Evolutionary conservation across 2,113 vertebrate genomes (phyloP).

Genomic region (Oryzias melastigma): DNA sequence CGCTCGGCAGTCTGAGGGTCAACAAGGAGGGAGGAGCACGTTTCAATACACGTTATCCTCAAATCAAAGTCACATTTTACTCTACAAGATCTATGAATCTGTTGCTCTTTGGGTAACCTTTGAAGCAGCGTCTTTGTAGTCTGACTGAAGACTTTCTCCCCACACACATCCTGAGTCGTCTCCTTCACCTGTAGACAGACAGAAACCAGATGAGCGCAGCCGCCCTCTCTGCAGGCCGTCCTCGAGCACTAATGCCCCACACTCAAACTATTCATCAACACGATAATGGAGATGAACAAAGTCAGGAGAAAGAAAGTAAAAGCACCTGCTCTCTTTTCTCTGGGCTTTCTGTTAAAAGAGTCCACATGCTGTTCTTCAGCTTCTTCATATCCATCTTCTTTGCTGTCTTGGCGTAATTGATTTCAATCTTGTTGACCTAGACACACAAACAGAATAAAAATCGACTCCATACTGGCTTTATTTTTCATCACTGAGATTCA

Average conservation of each 20-base stretch:
- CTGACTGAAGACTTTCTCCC: conserved; percentile 78
- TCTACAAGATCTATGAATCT: conserved; percentile 3
- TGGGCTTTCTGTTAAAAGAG: conserved; percentile 75
- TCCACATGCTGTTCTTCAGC: conserved; percentile 90
- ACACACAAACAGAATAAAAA: conserved; percentile 4
- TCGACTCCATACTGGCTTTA: background rate
- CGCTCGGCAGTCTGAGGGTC: conserved; percentile 79
- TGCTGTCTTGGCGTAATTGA: conserved; percentile 88
- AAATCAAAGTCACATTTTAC: too few relatives aligned
- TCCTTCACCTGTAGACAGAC: conserved; percentile 54
- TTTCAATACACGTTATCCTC: too few relatives aligned
- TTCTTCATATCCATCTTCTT: conserved; percentile 96
- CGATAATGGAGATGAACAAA: background rate
- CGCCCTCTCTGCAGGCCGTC: background rate
- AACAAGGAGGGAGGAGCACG: conserved; percentile 3
- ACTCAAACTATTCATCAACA: background rate
- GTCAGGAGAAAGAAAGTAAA: background rate
- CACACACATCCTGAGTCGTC: conserved; percentile 55
- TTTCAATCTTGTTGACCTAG: conserved; percentile 87
- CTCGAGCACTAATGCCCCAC: too few relatives aligned
- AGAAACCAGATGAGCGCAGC: conserved; percentile 3
- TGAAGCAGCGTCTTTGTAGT: conserved; percentile 74
- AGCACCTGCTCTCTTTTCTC: conserved; percentile 63
- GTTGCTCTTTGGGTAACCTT: conserved; percentile 60
- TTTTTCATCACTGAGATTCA: too few relatives aligned